These are phyloP conservation scores for Psylliodes chrysocephalus DNA, from an alignment of 2,888 invertebrate species.

Conservation along the genomic window DNA sequence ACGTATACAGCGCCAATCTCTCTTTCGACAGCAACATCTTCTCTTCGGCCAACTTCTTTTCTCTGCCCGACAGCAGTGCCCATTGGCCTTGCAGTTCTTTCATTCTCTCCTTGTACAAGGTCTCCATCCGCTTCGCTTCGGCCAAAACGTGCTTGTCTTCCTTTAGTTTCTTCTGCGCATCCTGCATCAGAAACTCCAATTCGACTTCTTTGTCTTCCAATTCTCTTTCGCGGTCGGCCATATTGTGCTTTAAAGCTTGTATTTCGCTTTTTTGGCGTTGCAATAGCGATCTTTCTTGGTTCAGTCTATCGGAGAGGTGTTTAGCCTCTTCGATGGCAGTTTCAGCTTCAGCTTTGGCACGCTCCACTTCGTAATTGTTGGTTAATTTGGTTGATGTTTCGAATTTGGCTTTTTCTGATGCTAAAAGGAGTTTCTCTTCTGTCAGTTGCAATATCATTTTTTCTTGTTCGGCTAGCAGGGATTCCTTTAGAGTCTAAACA, in stretches of 20 bases:
- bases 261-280: slow-evolving; percentile 57
- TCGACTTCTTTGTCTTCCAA: slow-evolving; percentile 57
- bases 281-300: slow-evolving; percentile 58
- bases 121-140: slow-evolving; percentile 62
- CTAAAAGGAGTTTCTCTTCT: slow-evolving; percentile 68
- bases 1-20: slow-evolving; percentile 68
- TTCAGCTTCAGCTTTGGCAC: slow-evolving; percentile 60
- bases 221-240: slow-evolving; percentile 55
- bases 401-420: slow-evolving; percentile 59
- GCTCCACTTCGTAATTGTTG: slow-evolving; percentile 58
- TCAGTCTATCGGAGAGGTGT: slow-evolving; percentile 60
- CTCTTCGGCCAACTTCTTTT: slow-evolving; percentile 72
- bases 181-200: slow-evolving; percentile 54
- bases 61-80: slow-evolving; percentile 67
- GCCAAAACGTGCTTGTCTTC: slow-evolving; percentile 67
- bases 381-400: slow-evolving; percentile 59
- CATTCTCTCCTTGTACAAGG: slow-evolving; percentile 68
- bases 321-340: slow-evolving; percentile 62
- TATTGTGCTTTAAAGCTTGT: slow-evolving; percentile 56
- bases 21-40: slow-evolving; percentile 71
- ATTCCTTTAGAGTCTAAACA: slow-evolving; percentile 68
- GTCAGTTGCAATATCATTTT: slow-evolving; percentile 69
- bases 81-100: slow-evolving; percentile 70
- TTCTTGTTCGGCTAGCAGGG: slow-evolving; percentile 70
- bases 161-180: slow-evolving; percentile 67